Base-by-base conservation (phyloP, 2,888 invertebrate species). In the Euphydryas editha region DNA sequence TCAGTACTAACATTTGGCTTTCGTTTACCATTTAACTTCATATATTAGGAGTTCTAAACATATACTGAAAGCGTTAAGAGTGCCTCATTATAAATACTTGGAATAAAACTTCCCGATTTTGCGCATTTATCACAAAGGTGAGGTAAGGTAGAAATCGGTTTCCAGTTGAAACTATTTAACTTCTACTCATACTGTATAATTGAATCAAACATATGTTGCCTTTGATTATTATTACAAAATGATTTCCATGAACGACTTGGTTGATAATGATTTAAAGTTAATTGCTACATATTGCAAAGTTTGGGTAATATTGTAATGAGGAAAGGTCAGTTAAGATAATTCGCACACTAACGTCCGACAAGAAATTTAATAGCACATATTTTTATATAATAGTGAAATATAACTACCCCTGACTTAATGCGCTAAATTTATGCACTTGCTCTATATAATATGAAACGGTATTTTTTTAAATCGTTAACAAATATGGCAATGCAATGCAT, bases 301-400 rank as follows among this genome's bases (percentile, higher is more conserved):
- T 54, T 36, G 17, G 5, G 15, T 3, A 86, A 86, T 87, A 84
- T 84, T 86, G 80, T 84, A 85, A 86, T 83, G 81, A 84, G 74
- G 76, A 74, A 54, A 54, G 54, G 36, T 54, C 36, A 47, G 73
- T 30, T 24, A 7, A 30, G 4, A 30, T 30, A 30, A 8, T 7
- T 30, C 5, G 8, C 30, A 79, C 75, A 79, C 78, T 82, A 80
- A 62, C 60, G 59, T 54, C 36, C 55, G 44, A 42, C 47, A 10
- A 39, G 67, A 51, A 36, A 47, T 6, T 18, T 30, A 54, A 30
- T 8, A 30, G 54, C 17, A 36, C 17, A n/a, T n/a, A 54, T 54
- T 17, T 30, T 3, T 8, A 36, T 15, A 2, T 36, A 36, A n/a
- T 36, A 11, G 4, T 68, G 68, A 59, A 58, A 55, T 57, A 69